A percentile compares a stretch with the other conserved stretches of the same genome.
phyloP scores from a whole-genome alignment of 1,140 invertebrate genomes.

The Spodoptera litura region DNA sequence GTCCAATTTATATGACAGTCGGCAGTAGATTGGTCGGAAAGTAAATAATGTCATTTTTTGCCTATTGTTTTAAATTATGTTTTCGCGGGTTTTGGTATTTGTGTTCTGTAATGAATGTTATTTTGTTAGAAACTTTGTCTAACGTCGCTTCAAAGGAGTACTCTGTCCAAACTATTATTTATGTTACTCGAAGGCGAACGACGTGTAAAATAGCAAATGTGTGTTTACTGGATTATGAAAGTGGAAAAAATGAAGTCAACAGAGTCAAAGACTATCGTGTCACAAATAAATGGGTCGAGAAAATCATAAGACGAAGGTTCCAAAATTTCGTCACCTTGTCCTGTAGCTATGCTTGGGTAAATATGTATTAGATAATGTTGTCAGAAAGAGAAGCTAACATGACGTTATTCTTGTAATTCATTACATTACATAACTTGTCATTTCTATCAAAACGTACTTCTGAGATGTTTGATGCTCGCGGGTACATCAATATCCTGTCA shows the following conservation, averaged over 20 bases:
- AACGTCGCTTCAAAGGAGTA: background rate
- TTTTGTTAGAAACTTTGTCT: slow-evolving; percentile 30
- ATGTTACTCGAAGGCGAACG: background rate
- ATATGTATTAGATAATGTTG: background rate
- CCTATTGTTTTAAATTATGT: slow-evolving; percentile 38
- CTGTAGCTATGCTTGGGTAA: slow-evolving; percentile 9
- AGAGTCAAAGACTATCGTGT: slow-evolving; percentile 14
- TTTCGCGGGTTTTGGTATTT: slow-evolving; percentile 29
- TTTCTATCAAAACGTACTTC: slow-evolving; percentile 20
- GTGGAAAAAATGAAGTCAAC: slow-evolving; percentile 1
- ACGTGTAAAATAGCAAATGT: background rate
- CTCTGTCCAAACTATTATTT: background rate
- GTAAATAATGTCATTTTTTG: slow-evolving; percentile 43
- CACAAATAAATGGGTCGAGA: slow-evolving; percentile 16
- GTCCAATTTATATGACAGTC: slow-evolving; percentile 78
- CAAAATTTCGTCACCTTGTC: background rate
- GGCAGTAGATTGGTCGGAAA: slow-evolving; percentile 67
- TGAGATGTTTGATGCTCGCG: slow-evolving; percentile 31
- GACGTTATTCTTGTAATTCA: background rate
- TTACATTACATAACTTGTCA: background rate
- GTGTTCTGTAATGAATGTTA: slow-evolving; percentile 11
- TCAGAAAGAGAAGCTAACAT: too few relatives aligned
- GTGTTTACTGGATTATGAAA: slow-evolving; percentile 40
- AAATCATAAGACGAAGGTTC: slow-evolving; percentile 8
- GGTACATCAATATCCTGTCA: slow-evolving; percentile 43